Base-by-base conservation (phyloP, 2,113 vertebrate species). In the Peromyscus maniculatus region DNA sequence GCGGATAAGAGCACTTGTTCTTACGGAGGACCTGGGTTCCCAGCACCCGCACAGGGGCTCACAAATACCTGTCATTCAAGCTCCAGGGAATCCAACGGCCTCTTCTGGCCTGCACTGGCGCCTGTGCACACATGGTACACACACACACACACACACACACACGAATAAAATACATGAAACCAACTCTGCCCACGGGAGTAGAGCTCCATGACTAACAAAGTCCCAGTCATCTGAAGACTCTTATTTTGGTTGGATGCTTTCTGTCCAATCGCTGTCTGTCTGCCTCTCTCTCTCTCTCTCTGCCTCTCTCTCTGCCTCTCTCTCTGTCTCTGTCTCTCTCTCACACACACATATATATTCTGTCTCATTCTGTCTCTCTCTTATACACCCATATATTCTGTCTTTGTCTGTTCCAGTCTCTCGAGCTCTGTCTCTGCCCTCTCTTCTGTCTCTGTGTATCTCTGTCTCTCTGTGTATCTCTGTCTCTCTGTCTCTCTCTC, bases 221-320 rank as follows among this genome's bases (percentile, higher is more conserved):
- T 59, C 57, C 57, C 80, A 62, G 80, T 57, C 78, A 52, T 21
- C 33, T 55, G 33, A 69, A 52, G 84, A 49, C 6, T 36, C 62
- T 86, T 86, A n/a, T 86, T 16, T 67, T 86, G 26, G 43, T 83
- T 84, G 9, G 33, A 31, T 28, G 21, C 71, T 89, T 75, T 75
- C 55, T 75, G 36, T n/a, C 43, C 16, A 33, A 12, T 43, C 46
- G 7, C 22, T 59, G 79, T n/a, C 52, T 82, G 21, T 4, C 33
- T 83, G 11, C 62, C 36, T 83, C 2, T 17, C 13, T 71, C 0
- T 59, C 71, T n/a, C 0, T 28, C 59, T n/a, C n/a, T n/a, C n/a
- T n/a, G n/a, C n/a, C n/a, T n/a, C n/a, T n/a, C n/a, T 72, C 21
- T 26, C 78, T 16, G 28, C 19, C 78, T 33, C 31, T 5, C 10